These are phyloP conservation scores for Nannobrachium achirus DNA, from an alignment of 2,113 vertebrate species.

Conservation along the genomic window DNA sequence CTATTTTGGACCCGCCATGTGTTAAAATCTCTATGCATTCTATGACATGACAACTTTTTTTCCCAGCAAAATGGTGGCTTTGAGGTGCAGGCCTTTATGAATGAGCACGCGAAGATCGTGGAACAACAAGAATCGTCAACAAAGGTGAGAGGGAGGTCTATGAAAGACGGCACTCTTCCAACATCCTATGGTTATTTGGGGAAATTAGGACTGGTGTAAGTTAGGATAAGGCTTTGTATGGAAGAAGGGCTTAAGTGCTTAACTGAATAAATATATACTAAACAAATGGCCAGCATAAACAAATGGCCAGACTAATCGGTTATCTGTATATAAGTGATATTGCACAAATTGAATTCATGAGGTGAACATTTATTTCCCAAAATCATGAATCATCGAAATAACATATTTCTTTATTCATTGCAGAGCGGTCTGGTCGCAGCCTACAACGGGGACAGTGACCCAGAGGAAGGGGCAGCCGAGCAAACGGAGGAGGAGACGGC, in stretches of 20 bases:
- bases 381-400: too few species aligned
- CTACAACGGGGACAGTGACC: constrained; percentile 89
- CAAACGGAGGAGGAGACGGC: constrained; percentile 83
- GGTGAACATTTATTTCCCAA: not conserved
- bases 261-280: too few species aligned
- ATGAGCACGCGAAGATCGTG: constrained; percentile 78
- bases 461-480: constrained; percentile 80
- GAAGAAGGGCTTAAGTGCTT: too few species aligned
- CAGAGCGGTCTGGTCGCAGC: constrained; percentile 86
- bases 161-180: not conserved
- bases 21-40: not conserved
- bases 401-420: too few species aligned
- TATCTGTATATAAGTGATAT: too few species aligned
- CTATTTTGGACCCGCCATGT: not conserved
- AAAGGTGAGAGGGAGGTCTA: constrained; percentile 42
- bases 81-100: constrained; percentile 81
- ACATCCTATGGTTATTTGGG: too few species aligned
- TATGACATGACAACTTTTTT: not conserved
- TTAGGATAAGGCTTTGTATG: too few species aligned
- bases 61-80: constrained; percentile 79
- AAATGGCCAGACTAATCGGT: too few species aligned
- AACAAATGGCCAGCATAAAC: too few species aligned
- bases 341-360: too few species aligned
- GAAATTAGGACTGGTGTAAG: not conserved
- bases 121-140: constrained; percentile 83